Base-by-base conservation (phyloP, 2,888 invertebrate genomes). In the Pseudanteris insignis region DNA sequence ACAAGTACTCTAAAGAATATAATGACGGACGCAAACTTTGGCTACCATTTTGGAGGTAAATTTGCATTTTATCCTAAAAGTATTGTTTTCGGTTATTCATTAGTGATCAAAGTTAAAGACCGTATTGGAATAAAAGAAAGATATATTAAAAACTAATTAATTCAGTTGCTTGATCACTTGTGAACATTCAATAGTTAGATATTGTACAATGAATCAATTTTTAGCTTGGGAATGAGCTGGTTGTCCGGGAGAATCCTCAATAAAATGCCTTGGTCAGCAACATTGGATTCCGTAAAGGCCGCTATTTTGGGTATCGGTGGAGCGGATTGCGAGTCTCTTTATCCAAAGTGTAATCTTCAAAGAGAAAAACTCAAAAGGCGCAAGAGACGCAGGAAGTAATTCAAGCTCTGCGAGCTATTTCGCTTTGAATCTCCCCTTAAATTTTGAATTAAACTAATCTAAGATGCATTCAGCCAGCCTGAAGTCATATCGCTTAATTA, bases 161-260 rank as follows among this genome's bases (percentile, higher is more conserved):
- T n/a, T n/a, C n/a, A n/a, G n/a, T n/a, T n/a, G n/a, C n/a, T n/a
- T n/a, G n/a, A n/a, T n/a, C n/a, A n/a, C n/a, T n/a, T n/a, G n/a
- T n/a, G n/a, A n/a, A n/a, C n/a, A n/a, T n/a, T n/a, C n/a, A n/a
- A n/a, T n/a, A n/a, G n/a, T n/a, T n/a, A n/a, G n/a, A n/a, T n/a
- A n/a, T n/a, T n/a, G n/a, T n/a, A n/a, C n/a, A n/a, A n/a, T n/a
- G n/a, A n/a, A n/a, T n/a, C n/a, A n/a, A n/a, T n/a, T n/a, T n/a
- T n/a, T n/a, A 90, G 90, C 73, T 84, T 89, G 58, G 90, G 89
- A n/a, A 85, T 90, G 79, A 89, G 89, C 57, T 91, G 90, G 89
- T 77, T 87, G 4, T 86, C 88, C 0, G 87, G 89, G 0, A 81
- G 81, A 65, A 66, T 85, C 26, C 65, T 80, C 10, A 74, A 72